Percentiles rank a stretch among this genome's conserved stretches.
Conservation (phyloP, 2,888 invertebrate genomes). For the Luperina testacea region DNA sequence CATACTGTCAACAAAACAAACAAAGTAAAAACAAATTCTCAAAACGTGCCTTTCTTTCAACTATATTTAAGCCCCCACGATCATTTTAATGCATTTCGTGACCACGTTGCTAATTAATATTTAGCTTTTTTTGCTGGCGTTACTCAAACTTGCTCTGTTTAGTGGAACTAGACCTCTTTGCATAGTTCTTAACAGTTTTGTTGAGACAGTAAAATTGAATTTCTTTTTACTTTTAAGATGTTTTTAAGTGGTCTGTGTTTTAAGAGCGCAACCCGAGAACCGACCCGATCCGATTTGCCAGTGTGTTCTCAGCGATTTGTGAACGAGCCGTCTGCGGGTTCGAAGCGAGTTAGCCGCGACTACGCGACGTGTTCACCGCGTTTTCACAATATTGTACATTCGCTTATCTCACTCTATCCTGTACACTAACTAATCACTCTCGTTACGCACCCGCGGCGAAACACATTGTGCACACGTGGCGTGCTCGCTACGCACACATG, state of each 20-base stretch:
- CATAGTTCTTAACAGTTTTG: conserved; percentile 26
- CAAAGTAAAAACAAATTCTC: conserved; percentile 4
- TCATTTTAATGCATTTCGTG: conserved; percentile 45
- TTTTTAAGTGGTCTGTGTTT: conserved; percentile 17
- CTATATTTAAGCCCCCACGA: conserved; percentile 10
- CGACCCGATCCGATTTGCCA: no score
- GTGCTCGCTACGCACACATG: no score
- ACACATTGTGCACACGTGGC: no score
- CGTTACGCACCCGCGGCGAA: background rate
- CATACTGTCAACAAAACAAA: conserved; percentile 13
- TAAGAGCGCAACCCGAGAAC: background rate
- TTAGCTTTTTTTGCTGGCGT: conserved; percentile 38
- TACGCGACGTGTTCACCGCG: no score
- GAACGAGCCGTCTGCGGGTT: background rate
- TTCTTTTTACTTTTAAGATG: background rate
- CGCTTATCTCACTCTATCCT: background rate
- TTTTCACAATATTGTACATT: background rate
- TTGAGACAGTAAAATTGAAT: conserved; percentile 30
- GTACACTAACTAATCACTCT: background rate
- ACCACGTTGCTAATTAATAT: conserved; percentile 53
- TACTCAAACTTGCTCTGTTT: conserved; percentile 32
- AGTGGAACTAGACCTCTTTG: conserved; percentile 32
- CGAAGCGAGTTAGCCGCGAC: no score
- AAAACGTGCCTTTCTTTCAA: conserved; percentile 22
- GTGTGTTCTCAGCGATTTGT: no score